Base-by-base conservation (phyloP, 1,140 invertebrate species). In the Globodera rostochiensis region DNA sequence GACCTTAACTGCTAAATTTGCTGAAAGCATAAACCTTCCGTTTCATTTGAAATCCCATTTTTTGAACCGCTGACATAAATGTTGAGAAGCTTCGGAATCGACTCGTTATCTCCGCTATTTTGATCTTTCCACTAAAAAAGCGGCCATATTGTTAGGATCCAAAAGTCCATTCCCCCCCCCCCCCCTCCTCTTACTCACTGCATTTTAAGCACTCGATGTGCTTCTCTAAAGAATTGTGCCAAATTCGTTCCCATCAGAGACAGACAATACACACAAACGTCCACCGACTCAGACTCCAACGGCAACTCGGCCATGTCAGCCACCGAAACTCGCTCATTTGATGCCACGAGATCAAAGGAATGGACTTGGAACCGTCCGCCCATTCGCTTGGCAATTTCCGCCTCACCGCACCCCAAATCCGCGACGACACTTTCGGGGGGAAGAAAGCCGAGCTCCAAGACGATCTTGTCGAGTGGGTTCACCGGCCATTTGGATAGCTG, bases 231-330 rank as follows among this genome's bases (percentile, higher is more conserved):
- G 89, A 94, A 98, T 88, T 96, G 94, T 3, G 92, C 92, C 0
- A 97, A 91, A 91, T 98, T 96, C 0, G 94, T 96, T 4, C 96
- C 95, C 97, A 98, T 99, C 19, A 99, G 91, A 3, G 96, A 97
- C 1, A 99, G 91, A 91, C 96, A 98, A 91, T 96, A 98, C 0
- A 98, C 94, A 0, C 93, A 95, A 60, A 96, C 93, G 90, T 98
- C 93, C 7, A 96, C 92, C 77, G 92, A 92, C 9, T 88, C 91
- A 67, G 92, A 90, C 25, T 92, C 87, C 73, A 98, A 91, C 0
- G 95, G 95, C 2, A 95, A 87, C 88, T 92, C 92, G 11, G 95
- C 93, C 53, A 81, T 82, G 73, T 83, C 82, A 9, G 80, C 73
- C 25, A 53, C 81, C 83, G 93, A 94, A 1, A 99, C 95, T 85